Percentiles rank a stretch among this genome's conserved stretches.
phyloP scores from a whole-genome alignment of 2,888 invertebrate species.

The Cryptocephalus primarius region DNA sequence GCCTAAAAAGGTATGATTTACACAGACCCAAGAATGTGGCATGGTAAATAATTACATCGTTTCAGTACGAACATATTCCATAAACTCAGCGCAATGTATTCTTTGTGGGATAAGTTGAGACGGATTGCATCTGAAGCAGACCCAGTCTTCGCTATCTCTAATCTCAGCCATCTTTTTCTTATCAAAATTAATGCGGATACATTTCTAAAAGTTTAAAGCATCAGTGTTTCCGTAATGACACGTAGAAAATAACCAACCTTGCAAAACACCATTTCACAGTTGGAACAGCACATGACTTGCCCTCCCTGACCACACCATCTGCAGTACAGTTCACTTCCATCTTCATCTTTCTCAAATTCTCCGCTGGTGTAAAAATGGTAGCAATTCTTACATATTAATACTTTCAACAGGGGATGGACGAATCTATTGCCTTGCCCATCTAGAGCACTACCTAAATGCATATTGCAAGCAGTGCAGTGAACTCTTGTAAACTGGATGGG shows the following conservation, averaged over 20 bases:
- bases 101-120: conserved; percentile 53
- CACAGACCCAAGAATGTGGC: neutral
- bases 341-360: conserved; percentile 72
- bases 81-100: conserved; percentile 60
- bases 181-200: conserved; percentile 63
- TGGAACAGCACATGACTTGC: conserved; percentile 63
- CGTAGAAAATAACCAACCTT: conserved; percentile 38
- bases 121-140: conserved; percentile 64
- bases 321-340: conserved; percentile 72
- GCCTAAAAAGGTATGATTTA: conserved; percentile 27
- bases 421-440: conserved; percentile 52
- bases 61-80: conserved; percentile 54
- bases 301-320: conserved; percentile 72
- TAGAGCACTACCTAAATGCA: conserved; percentile 62
- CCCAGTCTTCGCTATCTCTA: conserved; percentile 69
- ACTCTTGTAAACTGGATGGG: conserved; percentile 47
- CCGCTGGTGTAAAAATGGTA: conserved; percentile 71
- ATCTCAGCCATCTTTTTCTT: conserved; percentile 54
- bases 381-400: conserved; percentile 60
- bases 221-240: neutral
- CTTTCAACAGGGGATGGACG: conserved; percentile 62
- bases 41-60: conserved; percentile 36
- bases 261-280: conserved; percentile 64
- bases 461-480: conserved; percentile 67
- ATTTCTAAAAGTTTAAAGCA: conserved; percentile 46